Conservation (phyloP, 1,140 invertebrate genomes). For the Diorhabda sublineata region DNA sequence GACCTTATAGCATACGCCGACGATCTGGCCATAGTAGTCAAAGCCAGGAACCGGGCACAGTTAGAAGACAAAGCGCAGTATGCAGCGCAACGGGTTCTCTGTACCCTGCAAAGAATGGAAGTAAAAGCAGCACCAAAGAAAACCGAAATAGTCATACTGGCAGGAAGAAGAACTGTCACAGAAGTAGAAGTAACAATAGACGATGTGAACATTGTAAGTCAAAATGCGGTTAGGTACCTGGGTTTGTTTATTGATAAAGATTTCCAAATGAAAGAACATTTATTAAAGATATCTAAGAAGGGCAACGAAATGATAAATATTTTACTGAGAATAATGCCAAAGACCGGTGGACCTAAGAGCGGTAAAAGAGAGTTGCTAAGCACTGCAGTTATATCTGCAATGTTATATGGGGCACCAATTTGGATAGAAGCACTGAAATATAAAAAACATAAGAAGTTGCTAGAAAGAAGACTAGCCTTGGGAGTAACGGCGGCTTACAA, state of each 20-base stretch:
- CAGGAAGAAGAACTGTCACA: background rate
- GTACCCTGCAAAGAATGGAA: background rate
- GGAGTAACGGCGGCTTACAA: constrained; percentile 9
- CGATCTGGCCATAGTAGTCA: constrained; percentile 30
- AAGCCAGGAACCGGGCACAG: constrained; percentile 5
- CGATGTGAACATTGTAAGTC: background rate
- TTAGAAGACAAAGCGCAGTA: constrained; percentile 12
- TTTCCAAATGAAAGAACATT: constrained; percentile 7
- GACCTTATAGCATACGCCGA: constrained; percentile 37
- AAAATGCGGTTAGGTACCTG: constrained; percentile 8
- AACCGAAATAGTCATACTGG: constrained; percentile 4
- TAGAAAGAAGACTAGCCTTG: constrained; percentile 4
- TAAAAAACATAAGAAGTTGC: constrained; percentile 6
- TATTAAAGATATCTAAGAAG: constrained; percentile 5
- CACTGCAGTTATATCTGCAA: background rate
- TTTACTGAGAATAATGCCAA: constrained; percentile 9
- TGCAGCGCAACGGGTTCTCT: constrained; percentile 7
- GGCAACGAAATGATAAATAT: background rate
- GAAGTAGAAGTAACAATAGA: background rate
- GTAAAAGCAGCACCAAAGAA: background rate
- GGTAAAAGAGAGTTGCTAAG: background rate
- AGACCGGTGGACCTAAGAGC: background rate
- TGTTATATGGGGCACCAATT: constrained; percentile 18
- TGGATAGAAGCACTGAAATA: constrained; percentile 5
- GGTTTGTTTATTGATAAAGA: constrained; percentile 1